Evolutionary conservation across 2,888 invertebrate species (phyloP).

Genomic region (Protonemura montana): DNA sequence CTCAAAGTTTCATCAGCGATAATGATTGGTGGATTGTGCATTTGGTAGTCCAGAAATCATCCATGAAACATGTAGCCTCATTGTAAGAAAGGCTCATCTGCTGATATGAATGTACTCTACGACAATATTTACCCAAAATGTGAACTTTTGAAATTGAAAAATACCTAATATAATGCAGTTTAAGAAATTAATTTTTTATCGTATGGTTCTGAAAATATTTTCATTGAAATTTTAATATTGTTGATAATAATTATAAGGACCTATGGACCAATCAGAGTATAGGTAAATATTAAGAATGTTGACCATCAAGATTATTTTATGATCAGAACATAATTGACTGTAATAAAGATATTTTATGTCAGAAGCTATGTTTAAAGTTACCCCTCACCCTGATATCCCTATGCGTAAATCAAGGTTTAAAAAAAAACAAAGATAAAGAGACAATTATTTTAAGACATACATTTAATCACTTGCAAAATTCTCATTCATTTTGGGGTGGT

Average conservation of each 20-base stretch:
- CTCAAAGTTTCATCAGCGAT: no score
- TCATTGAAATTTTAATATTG: not conserved
- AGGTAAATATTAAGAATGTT: constrained; percentile 2
- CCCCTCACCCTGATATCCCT: not conserved
- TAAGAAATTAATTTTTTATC: not conserved
- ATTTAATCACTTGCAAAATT: not conserved
- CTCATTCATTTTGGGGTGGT: not conserved
- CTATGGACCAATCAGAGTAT: constrained; percentile 23
- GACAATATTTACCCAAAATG: no score
- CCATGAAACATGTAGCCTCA: no score
- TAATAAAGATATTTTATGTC: constrained; percentile 29
- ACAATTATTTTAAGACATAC: not conserved
- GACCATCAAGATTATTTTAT: constrained; percentile 12
- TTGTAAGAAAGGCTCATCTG: no score
- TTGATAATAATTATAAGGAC: constrained; percentile 20
- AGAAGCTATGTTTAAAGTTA: not conserved
- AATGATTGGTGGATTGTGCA: no score
- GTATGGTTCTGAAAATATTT: not conserved
- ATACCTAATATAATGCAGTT: not conserved
- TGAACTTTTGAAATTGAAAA: not conserved
- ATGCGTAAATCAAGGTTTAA: no score
- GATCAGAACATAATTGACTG: not conserved
- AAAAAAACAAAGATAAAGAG: no score
- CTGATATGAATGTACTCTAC: no score
- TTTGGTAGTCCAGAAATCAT: no score